A percentile compares a stretch with the other conserved stretches of the same genome.
Conservation (phyloP, 1,140 invertebrate genomes). For the Drosophila nasuta region DNA sequence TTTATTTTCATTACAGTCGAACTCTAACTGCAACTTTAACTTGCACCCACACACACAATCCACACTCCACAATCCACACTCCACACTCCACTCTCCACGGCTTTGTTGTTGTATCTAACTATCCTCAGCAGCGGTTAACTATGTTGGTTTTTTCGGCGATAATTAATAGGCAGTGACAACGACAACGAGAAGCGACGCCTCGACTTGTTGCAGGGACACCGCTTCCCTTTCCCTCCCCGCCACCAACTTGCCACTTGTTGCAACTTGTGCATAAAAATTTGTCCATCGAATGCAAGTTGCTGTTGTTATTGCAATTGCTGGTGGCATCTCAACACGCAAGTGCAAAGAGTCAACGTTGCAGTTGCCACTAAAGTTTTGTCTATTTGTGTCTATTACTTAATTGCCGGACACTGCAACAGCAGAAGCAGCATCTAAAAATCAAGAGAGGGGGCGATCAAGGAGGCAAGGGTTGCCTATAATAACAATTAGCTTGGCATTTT, state of each 20-base stretch:
- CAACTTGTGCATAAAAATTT: constrained; percentile 75
- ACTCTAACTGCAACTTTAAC: background rate
- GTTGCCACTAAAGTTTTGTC: constrained; percentile 20
- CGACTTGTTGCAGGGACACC: constrained; percentile 29
- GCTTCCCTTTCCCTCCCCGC: constrained; percentile 2
- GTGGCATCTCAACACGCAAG: constrained; percentile 62
- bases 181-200: constrained; percentile 54
- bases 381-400: constrained; percentile 76
- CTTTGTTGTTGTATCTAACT: background rate
- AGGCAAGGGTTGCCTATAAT: constrained; percentile 51
- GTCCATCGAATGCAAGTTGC: constrained; percentile 49
- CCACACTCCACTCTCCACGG: too few relatives aligned
- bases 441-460: constrained; percentile 1
- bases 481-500: constrained; percentile 83
- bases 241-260: constrained; percentile 16
- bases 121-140: constrained; percentile 21
- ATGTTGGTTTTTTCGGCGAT: constrained; percentile 55
- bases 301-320: constrained; percentile 28
- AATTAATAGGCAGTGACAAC: constrained; percentile 73
- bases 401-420: constrained; percentile 57
- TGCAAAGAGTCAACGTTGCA: constrained; percentile 15
- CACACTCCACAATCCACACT: too few relatives aligned
- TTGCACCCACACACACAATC: background rate
- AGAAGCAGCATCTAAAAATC: background rate
- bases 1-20: constrained; percentile 25